phyloP scores from a whole-genome alignment of 2,888 invertebrate species.

The Metallyticus violacea region DNA sequence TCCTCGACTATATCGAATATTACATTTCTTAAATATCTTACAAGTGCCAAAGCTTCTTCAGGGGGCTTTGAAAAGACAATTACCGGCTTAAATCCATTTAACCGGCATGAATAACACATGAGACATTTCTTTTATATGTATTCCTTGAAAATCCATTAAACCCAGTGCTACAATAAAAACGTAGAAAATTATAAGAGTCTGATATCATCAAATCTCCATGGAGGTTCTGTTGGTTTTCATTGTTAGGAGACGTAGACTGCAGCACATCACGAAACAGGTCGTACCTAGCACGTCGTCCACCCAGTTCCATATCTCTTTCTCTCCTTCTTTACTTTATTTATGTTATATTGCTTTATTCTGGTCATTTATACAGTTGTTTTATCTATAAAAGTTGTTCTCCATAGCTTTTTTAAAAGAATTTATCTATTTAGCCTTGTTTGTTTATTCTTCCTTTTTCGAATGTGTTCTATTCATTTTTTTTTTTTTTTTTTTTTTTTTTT shows the following conservation, averaged over 20 bases:
- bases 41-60: not conserved
- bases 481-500: no score
- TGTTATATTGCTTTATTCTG: not conserved
- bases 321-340: not conserved
- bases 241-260: not conserved
- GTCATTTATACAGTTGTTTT: not conserved
- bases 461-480: not conserved
- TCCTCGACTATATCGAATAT: no score
- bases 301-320: not conserved
- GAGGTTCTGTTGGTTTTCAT: not conserved
- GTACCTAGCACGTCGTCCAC: not conserved
- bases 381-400: not conserved
- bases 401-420: not conserved
- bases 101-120: not conserved
- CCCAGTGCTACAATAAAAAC: not conserved
- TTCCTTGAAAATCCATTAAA: not conserved
- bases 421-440: not conserved
- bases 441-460: not conserved
- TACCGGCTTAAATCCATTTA: not conserved
- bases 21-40: not conserved
- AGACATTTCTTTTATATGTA: not conserved
- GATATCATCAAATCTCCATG: not conserved
- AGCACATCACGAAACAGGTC: not conserved
- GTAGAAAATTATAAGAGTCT: not conserved
- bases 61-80: not conserved